Evolutionary conservation across 2,113 vertebrate species (phyloP).

Genomic region (Siniperca knerii): DNA sequence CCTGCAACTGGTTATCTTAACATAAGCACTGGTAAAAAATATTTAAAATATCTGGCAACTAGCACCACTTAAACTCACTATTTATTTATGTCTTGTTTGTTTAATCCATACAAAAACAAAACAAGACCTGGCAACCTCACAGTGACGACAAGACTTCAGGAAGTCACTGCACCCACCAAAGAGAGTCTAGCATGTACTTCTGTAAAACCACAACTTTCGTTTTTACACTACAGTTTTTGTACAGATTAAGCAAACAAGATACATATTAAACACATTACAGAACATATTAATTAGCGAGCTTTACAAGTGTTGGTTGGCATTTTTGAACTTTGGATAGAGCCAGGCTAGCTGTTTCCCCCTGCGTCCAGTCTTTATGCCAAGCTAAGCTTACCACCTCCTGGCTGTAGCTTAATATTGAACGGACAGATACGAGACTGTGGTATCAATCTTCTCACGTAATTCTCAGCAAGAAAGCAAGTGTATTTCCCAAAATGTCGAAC

Average conservation of each 20-base stretch:
- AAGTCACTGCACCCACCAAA: neutral
- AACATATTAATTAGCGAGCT: neutral
- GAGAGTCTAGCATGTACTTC: neutral
- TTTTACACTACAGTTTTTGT: neutral
- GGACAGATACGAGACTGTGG: neutral
- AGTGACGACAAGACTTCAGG: neutral
- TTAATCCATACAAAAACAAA: neutral
- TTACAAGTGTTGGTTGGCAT: too few relatives aligned
- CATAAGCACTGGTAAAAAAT: neutral
- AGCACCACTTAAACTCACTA: neutral
- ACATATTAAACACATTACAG: too few relatives aligned
- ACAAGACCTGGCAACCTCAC: neutral
- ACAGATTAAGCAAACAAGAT: neutral
- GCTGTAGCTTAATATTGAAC: neutral
- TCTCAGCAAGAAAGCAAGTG: too few relatives aligned
- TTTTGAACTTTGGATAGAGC: neutral
- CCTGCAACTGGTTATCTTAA: neutral
- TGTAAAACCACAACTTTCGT: neutral
- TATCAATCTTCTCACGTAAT: too few relatives aligned
- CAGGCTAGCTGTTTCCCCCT: neutral
- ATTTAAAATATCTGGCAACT: neutral
- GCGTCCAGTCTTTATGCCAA: neutral
- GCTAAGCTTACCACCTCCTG: neutral
- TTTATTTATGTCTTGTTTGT: too few relatives aligned
- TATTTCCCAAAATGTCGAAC: neutral